Percentiles rank a stretch among this genome's conserved stretches.
Conservation (phyloP, 1,140 invertebrate species). For the Leptoteleia sp. region DNA sequence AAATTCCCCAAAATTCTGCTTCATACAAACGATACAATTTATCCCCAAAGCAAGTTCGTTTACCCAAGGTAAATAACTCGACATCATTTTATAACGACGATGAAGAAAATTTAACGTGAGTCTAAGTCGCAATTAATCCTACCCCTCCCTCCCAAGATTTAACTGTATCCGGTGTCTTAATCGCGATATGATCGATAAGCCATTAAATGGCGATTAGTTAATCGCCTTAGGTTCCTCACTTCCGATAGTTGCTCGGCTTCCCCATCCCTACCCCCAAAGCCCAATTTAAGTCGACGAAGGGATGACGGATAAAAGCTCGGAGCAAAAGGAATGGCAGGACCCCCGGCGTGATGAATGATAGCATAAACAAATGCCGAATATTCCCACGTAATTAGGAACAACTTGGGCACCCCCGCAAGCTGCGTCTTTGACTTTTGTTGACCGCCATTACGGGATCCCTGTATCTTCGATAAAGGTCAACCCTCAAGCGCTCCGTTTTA, state of each 20-base stretch:
- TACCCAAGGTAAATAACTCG: too few species aligned
- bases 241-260: conserved; percentile 68
- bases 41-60: too few species aligned
- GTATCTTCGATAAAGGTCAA: conserved; percentile 55
- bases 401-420: conserved; percentile 53
- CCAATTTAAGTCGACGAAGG: conserved; percentile 57
- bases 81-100: too few species aligned
- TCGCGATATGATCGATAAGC: conserved; percentile 45
- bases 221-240: conserved; percentile 65
- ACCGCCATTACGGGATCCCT: conserved; percentile 24
- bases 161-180: conserved; percentile 13
- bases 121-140: conserved; percentile 4
- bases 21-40: too few species aligned
- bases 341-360: conserved; percentile 17
- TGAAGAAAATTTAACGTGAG: too few species aligned
- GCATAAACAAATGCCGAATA: conserved; percentile 17
- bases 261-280: too few species aligned
- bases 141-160: not conserved
- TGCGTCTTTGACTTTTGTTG: conserved; percentile 54
- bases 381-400: conserved; percentile 61
- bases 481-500: conserved; percentile 59
- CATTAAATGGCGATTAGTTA: conserved; percentile 67
- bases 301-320: not conserved
- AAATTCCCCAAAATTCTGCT: too few species aligned
- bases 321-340: conserved; percentile 5